Percentiles rank a stretch among this genome's conserved stretches.
Conservation (phyloP, 2,113 vertebrate species). For the Xyliphius kryptos region DNA sequence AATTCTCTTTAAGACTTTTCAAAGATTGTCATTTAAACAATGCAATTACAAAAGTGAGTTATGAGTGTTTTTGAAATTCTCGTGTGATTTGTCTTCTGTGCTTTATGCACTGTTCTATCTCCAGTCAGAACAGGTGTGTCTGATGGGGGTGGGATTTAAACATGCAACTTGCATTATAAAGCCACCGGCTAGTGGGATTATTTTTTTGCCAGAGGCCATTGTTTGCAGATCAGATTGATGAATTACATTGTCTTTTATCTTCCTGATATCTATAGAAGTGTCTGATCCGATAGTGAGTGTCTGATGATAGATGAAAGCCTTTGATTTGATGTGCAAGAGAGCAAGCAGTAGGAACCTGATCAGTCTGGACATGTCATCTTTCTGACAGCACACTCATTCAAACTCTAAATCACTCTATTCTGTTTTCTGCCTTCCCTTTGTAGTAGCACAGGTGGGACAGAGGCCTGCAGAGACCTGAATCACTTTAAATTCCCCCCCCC, state of each 20-base stretch:
- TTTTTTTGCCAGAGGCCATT: not conserved
- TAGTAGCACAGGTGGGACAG: conserved; percentile 33
- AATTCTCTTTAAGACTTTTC: too few relatives aligned
- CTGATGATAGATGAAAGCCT: conserved; percentile 2
- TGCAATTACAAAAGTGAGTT: too few relatives aligned
- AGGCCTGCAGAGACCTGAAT: conserved; percentile 30
- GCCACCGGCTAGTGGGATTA: not conserved
- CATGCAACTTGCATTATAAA: not conserved
- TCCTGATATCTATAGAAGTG: not conserved
- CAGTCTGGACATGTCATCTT: conserved; percentile 19
- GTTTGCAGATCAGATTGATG: not conserved
- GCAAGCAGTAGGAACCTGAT: not conserved
- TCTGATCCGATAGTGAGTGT: not conserved
- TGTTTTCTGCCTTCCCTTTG: conserved; percentile 16
- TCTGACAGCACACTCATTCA: conserved; percentile 20
- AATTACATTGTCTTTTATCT: conserved; percentile 13
- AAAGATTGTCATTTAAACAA: too few relatives aligned
- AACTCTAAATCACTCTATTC: conserved; percentile 19
- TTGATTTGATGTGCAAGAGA: not conserved
- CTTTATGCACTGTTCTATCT: too few relatives aligned
- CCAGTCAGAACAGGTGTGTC: conserved; percentile 8
- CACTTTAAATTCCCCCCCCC: conserved; percentile 7
- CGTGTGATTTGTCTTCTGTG: too few relatives aligned
- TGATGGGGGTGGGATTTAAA: conserved; percentile 3
- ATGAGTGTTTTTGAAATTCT: too few relatives aligned